Evolutionary conservation across 2,888 invertebrate genomes (phyloP).

Genomic region (Dichetophora obliterata): DNA sequence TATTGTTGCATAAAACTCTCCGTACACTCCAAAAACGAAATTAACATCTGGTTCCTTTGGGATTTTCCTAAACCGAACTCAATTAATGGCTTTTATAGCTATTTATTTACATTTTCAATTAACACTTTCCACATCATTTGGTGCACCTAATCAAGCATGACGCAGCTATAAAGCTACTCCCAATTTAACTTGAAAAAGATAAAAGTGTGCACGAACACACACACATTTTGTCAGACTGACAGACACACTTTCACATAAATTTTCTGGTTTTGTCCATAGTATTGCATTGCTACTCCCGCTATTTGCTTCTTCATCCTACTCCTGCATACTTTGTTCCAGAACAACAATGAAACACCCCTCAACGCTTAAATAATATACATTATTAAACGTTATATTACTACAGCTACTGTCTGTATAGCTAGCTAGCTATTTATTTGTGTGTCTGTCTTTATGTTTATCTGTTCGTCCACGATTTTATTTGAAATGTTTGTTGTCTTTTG

Average conservation of each 20-base stretch:
- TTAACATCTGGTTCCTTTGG: neutral
- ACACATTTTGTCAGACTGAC: neutral
- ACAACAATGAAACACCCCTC: neutral
- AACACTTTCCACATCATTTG: conserved; percentile 53
- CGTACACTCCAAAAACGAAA: too few relatives aligned
- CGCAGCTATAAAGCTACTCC: conserved; percentile 20
- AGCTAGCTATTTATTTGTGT: neutral
- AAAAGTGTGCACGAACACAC: neutral
- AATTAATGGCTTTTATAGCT: neutral
- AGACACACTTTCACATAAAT: neutral
- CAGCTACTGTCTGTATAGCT: neutral
- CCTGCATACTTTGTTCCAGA: neutral
- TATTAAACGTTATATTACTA: too few relatives aligned
- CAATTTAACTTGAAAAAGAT: conserved; percentile 14
- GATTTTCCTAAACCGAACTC: neutral
- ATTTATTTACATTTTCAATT: conserved; percentile 45
- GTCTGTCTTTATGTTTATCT: neutral
- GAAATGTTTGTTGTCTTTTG: neutral
- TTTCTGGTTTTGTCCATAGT: neutral
- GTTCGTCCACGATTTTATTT: neutral
- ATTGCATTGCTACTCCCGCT: neutral
- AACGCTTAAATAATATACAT: neutral
- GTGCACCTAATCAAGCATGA: conserved; percentile 49
- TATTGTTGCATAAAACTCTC: neutral
- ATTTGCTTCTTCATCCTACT: neutral